phyloP scores from a whole-genome alignment of 2,113 vertebrate genomes.

The Chloropsis cyanopogon region DNA sequence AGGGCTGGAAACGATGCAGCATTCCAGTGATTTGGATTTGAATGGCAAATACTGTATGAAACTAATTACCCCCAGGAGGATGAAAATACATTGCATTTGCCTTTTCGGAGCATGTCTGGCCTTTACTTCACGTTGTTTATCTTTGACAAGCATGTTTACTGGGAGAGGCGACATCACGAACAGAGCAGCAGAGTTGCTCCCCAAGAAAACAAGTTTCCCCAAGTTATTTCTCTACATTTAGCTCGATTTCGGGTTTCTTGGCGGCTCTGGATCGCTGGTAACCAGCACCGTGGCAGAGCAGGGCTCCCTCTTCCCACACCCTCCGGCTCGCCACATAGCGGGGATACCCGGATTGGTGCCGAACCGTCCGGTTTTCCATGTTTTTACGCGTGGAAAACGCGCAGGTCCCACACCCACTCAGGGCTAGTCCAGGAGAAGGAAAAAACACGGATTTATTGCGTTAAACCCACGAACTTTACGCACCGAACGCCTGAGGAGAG shows the following conservation, averaged over 20 bases:
- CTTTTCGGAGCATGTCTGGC: neutral
- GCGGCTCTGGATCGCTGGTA: neutral
- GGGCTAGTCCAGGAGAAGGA: neutral
- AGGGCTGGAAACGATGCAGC: neutral
- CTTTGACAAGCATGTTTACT: neutral
- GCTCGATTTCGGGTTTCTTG: neutral
- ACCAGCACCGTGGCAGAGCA: neutral
- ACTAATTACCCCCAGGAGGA: neutral
- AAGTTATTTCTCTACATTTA: neutral
- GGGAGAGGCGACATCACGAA: neutral
- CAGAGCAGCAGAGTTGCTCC: neutral
- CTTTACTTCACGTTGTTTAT: neutral
- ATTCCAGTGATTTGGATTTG: neutral
- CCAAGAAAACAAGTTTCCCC: neutral
- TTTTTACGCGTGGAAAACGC: neutral
- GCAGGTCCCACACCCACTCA: neutral
- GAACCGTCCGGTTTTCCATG: neutral
- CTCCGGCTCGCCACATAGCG: neutral
- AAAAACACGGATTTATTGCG: neutral
- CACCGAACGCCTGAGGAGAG: neutral
- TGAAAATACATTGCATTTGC: neutral
- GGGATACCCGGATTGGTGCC: neutral
- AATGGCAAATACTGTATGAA: slow-evolving; percentile 13
- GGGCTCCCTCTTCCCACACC: neutral
- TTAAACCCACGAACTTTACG: neutral